Base-by-base conservation (phyloP, 1,140 invertebrate genomes). In the Agrilus planipennis region DNA sequence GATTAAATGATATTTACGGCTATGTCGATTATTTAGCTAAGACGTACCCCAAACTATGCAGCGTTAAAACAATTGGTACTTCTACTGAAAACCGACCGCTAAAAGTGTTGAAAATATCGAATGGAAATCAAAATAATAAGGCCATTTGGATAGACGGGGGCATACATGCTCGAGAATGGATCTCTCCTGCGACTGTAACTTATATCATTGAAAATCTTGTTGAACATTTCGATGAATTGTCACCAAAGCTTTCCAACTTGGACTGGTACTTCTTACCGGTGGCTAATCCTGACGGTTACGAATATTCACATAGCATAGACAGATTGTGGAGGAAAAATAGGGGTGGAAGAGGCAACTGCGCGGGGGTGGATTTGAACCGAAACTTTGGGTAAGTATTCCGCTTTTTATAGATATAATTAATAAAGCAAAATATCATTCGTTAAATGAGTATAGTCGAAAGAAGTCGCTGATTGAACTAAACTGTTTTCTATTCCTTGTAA, bases 151-250 rank as follows among this genome's bases (percentile, higher is more conserved):
- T 76, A 32, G 76, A 79, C 53, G 70, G 72, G 62, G 88, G 87
- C 10, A 88, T 91, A 52, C 90, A 94, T 54, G 89, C 88, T 0
- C 63, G 89, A 21, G 89, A 94, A 67, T 94, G 90, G 89, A 89
- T 94, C 40, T 78, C 86, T 31, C 81, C 86, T 2, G 86, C 89
- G 0, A 81, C 83, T 0, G 81, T 84, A 9, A 79, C 86, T 14
- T 92, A 76, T 56, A 78, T 92, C 14, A 72, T 89, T 19, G 81
- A 82, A 52, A 77, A 88, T 57, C 62, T 93, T 32, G 75, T 82
- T 2, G 78, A 82, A 53, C 79, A 79, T 51, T 76, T 74, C 54
- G 70, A 79, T 16, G 71, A 70, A 4, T 74, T 83, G 53, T 64
- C 75, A 6, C 68, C 75, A 41, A 65, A 85, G 11, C 65, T 91